These are phyloP conservation scores for Pseudocheirus occidentalis DNA, from an alignment of 2,797 vertebrate species.

Conservation along the genomic window DNA sequence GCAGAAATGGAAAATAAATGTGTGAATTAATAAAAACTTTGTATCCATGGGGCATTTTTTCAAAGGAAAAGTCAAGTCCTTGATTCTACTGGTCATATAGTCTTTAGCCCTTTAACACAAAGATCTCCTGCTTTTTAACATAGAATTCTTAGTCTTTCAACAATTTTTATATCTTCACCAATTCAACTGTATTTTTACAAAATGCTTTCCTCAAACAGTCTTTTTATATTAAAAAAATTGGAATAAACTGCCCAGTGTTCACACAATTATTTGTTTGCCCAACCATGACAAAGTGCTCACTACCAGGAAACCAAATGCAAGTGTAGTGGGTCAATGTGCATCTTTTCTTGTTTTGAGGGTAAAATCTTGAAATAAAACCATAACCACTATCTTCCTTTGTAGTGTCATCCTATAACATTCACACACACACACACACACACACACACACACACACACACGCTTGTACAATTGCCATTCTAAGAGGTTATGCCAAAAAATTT, in stretches of 20 bases:
- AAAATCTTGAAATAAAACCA: background rate
- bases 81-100: conserved; percentile 26
- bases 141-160: background rate
- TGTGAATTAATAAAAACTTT: conserved; percentile 17
- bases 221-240: conserved; percentile 11
- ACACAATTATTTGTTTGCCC: conserved; percentile 12
- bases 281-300: background rate
- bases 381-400: background rate
- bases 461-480: background rate
- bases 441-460: background rate
- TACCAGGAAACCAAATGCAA: background rate
- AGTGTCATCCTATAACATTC: background rate
- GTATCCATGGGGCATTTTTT: conserved; percentile 28
- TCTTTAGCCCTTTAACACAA: conserved; percentile 12
- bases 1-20: conserved; percentile 27
- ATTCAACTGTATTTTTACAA: background rate
- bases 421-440: too few species aligned
- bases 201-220: background rate
- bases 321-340: background rate
- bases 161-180: background rate
- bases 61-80: conserved; percentile 7
- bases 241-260: background rate
- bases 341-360: background rate
- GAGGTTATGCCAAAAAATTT: conserved; percentile 4
- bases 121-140: background rate